Percentiles rank a stretch among this genome's conserved stretches.
phyloP scores from a whole-genome alignment of 2,113 vertebrate species.

The Dinomys branickii region DNA sequence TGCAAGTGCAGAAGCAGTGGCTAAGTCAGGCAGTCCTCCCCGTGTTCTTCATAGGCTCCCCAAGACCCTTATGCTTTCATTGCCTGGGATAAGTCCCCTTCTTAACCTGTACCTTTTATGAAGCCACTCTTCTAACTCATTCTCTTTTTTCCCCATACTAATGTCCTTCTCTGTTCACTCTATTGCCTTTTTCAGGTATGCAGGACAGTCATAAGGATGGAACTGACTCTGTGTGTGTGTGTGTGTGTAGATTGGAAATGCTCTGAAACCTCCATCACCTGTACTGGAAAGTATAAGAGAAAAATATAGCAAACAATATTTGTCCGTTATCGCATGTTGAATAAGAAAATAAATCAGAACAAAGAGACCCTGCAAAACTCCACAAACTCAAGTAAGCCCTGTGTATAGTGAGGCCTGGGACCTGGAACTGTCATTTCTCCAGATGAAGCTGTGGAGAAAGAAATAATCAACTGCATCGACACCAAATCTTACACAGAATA shows the following conservation, averaged over 20 bases:
- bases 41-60: background rate
- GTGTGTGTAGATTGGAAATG: background rate
- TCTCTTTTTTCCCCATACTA: background rate
- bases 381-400: background rate
- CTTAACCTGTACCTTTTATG: background rate
- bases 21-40: background rate
- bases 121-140: background rate
- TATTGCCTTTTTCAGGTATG: background rate
- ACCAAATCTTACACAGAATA: background rate
- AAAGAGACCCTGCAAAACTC: background rate
- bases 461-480: background rate
- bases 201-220: background rate
- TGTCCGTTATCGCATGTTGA: background rate
- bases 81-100: background rate
- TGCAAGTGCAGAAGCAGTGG: background rate
- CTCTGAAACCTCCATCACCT: background rate
- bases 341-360: background rate
- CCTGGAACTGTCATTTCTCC: background rate
- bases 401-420: background rate
- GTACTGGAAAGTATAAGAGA: background rate
- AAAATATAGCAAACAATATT: background rate
- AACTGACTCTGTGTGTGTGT: background rate
- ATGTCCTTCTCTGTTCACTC: background rate
- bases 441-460: background rate
- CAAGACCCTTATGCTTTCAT: background rate